Percentiles rank a stretch among this genome's conserved stretches.
phyloP scores from a whole-genome alignment of 2,888 invertebrate species.

The Drosophila phalerata region DNA sequence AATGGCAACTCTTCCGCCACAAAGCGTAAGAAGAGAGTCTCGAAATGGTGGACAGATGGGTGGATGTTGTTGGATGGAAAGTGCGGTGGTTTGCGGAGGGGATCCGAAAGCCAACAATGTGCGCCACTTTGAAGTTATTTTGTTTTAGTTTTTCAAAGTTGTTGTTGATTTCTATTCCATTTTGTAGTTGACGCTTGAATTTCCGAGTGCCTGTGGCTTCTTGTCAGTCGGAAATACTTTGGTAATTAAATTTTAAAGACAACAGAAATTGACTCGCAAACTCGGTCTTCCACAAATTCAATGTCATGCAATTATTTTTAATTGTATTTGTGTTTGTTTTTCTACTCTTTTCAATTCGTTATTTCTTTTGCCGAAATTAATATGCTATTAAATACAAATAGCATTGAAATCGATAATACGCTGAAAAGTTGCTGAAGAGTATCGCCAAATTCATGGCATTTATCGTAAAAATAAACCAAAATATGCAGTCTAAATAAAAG shows the following conservation, averaged over 20 bases:
- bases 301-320: conserved; percentile 67
- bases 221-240: conserved; percentile 69
- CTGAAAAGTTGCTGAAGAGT: conserved; percentile 17
- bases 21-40: conserved; percentile 7
- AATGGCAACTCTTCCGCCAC: conserved; percentile 74
- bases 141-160: conserved; percentile 32
- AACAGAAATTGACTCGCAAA: conserved; percentile 38
- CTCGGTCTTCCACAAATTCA: conserved; percentile 34
- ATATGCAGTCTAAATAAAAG: conserved; percentile 59
- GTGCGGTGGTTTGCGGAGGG: background rate
- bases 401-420: conserved; percentile 53
- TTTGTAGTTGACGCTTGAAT: conserved; percentile 74
- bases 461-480: conserved; percentile 43
- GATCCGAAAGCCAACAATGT: conserved; percentile 45
- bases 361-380: conserved; percentile 44
- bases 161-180: conserved; percentile 51
- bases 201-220: conserved; percentile 53
- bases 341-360: conserved; percentile 31
- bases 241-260: conserved; percentile 73
- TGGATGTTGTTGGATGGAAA: background rate
- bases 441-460: conserved; percentile 9
- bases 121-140: conserved; percentile 60
- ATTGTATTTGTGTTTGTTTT: conserved; percentile 50
- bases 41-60: background rate
- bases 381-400: conserved; percentile 48